Evolutionary conservation across 2,888 invertebrate species (phyloP).

Genomic region (Byasa hedistus): DNA sequence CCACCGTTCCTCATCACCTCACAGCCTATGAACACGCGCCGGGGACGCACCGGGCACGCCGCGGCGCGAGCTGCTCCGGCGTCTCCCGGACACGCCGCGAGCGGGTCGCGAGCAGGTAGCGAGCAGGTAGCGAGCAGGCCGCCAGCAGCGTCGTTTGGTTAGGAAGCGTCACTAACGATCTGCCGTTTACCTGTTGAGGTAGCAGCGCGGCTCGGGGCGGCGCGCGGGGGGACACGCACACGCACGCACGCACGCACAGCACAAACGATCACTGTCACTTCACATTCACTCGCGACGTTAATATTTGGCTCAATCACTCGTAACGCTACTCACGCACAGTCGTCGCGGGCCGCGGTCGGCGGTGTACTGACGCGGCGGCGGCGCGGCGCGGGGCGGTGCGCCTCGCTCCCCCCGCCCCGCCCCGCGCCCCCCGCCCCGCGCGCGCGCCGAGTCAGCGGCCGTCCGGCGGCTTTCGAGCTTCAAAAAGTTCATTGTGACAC

Average conservation of each 20-base stretch:
- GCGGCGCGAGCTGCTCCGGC: too few species aligned
- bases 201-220: neutral
- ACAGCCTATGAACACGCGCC: too few species aligned
- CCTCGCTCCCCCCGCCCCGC: constrained; percentile 39
- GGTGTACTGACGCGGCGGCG: constrained; percentile 42
- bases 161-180: neutral
- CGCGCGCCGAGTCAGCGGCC: constrained; percentile 5
- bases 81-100: too few species aligned
- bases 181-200: neutral
- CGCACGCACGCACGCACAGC: constrained; percentile 3
- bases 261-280: constrained; percentile 12
- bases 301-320: constrained; percentile 24
- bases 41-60: too few species aligned
- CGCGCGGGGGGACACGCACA: neutral
- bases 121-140: too few species aligned
- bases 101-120: too few species aligned
- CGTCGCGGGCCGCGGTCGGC: constrained; percentile 37
- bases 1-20: too few species aligned
- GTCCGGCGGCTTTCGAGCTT: constrained; percentile 6
- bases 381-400: constrained; percentile 34
- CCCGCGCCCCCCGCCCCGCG: neutral
- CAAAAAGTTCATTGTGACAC: neutral
- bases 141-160: neutral
- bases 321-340: constrained; percentile 8
- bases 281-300: constrained; percentile 41